Evolutionary conservation across 2,888 invertebrate genomes (phyloP).

Genomic region (Tetragonula carbonaria): DNA sequence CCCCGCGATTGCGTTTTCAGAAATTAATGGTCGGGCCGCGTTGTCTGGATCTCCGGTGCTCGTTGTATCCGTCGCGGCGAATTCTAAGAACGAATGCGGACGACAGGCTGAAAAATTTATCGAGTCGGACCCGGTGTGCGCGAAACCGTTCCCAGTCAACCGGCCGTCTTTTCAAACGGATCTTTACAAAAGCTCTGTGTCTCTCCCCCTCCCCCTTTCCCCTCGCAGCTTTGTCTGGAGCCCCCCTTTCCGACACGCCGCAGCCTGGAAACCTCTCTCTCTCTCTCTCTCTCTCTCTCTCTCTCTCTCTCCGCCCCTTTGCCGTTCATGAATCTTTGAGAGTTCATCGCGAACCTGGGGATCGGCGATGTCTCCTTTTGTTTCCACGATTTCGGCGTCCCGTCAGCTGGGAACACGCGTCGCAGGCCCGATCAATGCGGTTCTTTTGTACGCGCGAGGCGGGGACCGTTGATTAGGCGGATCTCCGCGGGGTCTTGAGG

Average conservation of each 20-base stretch:
- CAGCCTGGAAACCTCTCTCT: slow-evolving; percentile 8
- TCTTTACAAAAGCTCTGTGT: slow-evolving; percentile 68
- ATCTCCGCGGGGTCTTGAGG: not conserved
- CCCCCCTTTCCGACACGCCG: slow-evolving; percentile 33
- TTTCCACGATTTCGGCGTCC: slow-evolving; percentile 34
- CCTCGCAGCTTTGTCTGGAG: slow-evolving; percentile 52
- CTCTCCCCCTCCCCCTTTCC: slow-evolving; percentile 24
- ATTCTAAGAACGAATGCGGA: slow-evolving; percentile 77
- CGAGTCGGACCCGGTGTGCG: slow-evolving; percentile 61
- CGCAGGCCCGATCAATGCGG: not conserved
- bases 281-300: not conserved
- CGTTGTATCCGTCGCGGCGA: slow-evolving; percentile 66
- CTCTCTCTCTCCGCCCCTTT: not conserved
- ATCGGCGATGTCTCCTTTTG: slow-evolving; percentile 49
- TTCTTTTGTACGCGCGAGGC: slow-evolving; percentile 1
- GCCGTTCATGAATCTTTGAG: slow-evolving; percentile 64
- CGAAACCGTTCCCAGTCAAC: slow-evolving; percentile 33
- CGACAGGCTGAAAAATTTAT: slow-evolving; percentile 80
- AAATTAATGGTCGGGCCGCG: slow-evolving; percentile 62
- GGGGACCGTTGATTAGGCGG: slow-evolving; percentile 1
- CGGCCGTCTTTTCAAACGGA: slow-evolving; percentile 68
- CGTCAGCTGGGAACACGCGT: slow-evolving; percentile 7
- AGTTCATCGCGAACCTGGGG: slow-evolving; percentile 50
- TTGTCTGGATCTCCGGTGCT: slow-evolving; percentile 23
- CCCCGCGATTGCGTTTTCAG: slow-evolving; percentile 58